Percentiles rank a stretch among this genome's conserved stretches.
Conservation (phyloP, 2,113 vertebrate species). For the Charadrius vociferus region DNA sequence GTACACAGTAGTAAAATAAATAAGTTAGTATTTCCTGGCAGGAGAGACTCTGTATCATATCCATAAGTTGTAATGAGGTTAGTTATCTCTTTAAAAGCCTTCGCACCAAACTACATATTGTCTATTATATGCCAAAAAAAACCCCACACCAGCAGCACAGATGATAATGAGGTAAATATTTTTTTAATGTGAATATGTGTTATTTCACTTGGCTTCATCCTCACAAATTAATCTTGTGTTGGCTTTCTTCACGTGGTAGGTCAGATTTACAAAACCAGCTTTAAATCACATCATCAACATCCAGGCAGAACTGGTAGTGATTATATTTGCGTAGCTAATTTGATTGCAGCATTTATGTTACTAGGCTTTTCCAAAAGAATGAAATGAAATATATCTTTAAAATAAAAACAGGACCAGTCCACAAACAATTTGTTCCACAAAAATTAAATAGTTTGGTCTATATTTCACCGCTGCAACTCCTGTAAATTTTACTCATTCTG, state of each 20-base stretch:
- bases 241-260: not conserved
- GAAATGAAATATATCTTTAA: not conserved
- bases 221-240: not conserved
- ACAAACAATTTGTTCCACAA: not conserved
- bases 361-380: not conserved
- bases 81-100: not conserved
- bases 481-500: not conserved
- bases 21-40: not conserved
- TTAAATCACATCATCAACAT: not conserved
- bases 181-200: not conserved
- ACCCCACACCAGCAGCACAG: not conserved
- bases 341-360: not conserved
- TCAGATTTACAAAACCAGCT: not conserved
- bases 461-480: not conserved
- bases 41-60: not conserved
- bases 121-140: not conserved
- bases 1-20: not conserved
- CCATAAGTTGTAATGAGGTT: not conserved
- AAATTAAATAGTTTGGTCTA: not conserved
- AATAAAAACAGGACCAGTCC: not conserved
- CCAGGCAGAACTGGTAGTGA: not conserved
- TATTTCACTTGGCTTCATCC: not conserved
- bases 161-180: not conserved
- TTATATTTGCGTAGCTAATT: not conserved
- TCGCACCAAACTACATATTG: not conserved